A percentile compares a stretch with the other conserved stretches of the same genome.
These are phyloP conservation scores for Heliangelus exortis DNA, from an alignment of 2,797 vertebrate genomes.

Conservation along the genomic window DNA sequence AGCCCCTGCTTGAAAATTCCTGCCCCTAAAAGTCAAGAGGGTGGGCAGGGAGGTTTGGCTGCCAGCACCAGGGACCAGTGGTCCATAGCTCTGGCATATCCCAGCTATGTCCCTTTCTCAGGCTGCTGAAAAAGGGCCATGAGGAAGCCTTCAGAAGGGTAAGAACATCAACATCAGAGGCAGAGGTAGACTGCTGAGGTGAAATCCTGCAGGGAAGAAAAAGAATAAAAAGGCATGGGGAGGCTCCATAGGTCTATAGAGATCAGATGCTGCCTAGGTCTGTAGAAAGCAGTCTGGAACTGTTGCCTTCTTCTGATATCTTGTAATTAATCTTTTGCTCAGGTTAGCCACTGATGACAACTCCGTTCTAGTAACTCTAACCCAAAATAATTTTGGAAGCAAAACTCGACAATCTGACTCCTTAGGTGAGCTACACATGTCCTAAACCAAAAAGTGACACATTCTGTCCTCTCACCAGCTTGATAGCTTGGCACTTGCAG, in stretches of 20 bases:
- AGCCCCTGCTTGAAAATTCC: background rate
- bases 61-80: accelerated
- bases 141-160: background rate
- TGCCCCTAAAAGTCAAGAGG: background rate
- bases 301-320: background rate
- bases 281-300: background rate
- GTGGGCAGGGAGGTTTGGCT: background rate
- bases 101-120: background rate
- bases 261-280: background rate
- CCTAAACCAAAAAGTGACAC: slow-evolving; percentile 7
- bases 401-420: background rate
- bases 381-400: background rate
- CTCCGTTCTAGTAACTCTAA: background rate
- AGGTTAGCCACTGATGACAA: background rate
- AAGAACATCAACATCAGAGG: background rate
- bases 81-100: background rate
- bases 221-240: background rate
- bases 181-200: background rate
- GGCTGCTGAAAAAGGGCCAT: background rate
- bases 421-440: background rate
- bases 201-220: background rate
- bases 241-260: background rate
- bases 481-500: background rate
- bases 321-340: background rate
- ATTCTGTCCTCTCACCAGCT: slow-evolving; percentile 32